Evolutionary conservation across 2,888 invertebrate genomes (phyloP).

Genomic region (Mesochorus sp.): DNA sequence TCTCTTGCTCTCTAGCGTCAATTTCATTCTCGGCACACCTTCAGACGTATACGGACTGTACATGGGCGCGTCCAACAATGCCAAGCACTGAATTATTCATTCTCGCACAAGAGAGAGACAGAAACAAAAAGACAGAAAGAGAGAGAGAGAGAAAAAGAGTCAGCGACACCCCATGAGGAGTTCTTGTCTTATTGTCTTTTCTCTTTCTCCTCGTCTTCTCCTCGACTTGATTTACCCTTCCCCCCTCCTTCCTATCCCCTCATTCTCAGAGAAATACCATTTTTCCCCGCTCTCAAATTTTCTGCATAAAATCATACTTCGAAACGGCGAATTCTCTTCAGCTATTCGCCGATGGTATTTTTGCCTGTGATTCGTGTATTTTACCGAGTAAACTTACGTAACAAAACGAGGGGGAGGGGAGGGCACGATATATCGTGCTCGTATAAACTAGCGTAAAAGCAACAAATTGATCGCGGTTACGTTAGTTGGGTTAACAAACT

Average conservation of each 20-base stretch:
- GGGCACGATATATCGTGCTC: too few relatives aligned
- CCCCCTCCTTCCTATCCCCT: background rate
- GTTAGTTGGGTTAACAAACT: too few relatives aligned
- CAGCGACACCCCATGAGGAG: conserved; percentile 61
- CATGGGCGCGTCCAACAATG: conserved; percentile 79
- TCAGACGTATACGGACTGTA: conserved; percentile 69
- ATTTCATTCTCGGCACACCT: conserved; percentile 78
- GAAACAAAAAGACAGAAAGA: conserved; percentile 37
- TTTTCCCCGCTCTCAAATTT: background rate
- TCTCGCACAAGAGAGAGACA: conserved; percentile 58
- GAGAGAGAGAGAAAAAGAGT: conserved; percentile 58
- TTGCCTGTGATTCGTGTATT: too few relatives aligned
- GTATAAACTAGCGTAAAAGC: too few relatives aligned
- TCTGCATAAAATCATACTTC: too few relatives aligned
- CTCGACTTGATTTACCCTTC: background rate
- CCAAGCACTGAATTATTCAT: conserved; percentile 78
- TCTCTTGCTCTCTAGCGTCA: conserved; percentile 62
- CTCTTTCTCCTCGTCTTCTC: conserved; percentile 52
- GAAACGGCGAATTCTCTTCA: too few relatives aligned
- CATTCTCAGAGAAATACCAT: background rate
- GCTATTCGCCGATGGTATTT: too few relatives aligned
- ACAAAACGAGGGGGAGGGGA: too few relatives aligned
- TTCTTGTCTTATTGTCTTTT: too few relatives aligned
- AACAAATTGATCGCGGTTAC: too few relatives aligned
- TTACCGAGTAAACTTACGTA: too few relatives aligned